Evolutionary conservation across 64 coral and sea anemone genomes (phyloP), one percentile per base, ranked within the genome.

Genomic region (Dendronephthya gigantea): DNA sequence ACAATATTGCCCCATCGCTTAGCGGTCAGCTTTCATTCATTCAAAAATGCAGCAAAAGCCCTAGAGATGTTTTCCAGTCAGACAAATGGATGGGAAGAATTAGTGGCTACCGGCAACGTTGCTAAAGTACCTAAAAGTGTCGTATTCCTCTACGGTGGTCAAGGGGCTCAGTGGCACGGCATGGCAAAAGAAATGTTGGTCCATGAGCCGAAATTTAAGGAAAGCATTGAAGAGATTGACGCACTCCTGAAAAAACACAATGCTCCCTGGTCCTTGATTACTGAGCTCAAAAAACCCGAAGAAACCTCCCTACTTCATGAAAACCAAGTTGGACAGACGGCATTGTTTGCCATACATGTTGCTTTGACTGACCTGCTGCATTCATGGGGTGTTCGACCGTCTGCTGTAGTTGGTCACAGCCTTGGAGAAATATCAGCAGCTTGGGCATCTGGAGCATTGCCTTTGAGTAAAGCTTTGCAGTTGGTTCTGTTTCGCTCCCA

Each of bases 331-430:
- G 90, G 90, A 22, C 93, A 94, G 40, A 62, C 59, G 0, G 87
- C 84, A 15, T 89, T 90, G 39, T 94, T 94, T 89, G 90, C 93
- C 37, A 70, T 94, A 9, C 93, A 94, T 23, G 91, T 88, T 22
- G 93, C 90, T 13, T 89, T 88, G 23, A 90, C 90, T n/a, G 40
- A 81, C 23, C 41, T 94, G 0, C 28, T 94, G 32, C 83, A 59
- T 39, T 94, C 90, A 11, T 94, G 93, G 93, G 85, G 82, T 68
- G 83, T 94, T 32, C 17, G 50, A 52, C 93, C 93, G 2, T 84
- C 93, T 1, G 93, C 90, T 58, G 90, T 94, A 22, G 72, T 94
- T 87, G 93, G 93, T 1, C 90, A 94, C 36, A 94, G 93, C 62
- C 41, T 94, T 33, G 93, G 93, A 48, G 93, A 94, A 48, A 83